Percentiles rank a stretch among this genome's conserved stretches.
phyloP scores from a whole-genome alignment of 2,888 invertebrate species.

The Tipula lateralis region DNA sequence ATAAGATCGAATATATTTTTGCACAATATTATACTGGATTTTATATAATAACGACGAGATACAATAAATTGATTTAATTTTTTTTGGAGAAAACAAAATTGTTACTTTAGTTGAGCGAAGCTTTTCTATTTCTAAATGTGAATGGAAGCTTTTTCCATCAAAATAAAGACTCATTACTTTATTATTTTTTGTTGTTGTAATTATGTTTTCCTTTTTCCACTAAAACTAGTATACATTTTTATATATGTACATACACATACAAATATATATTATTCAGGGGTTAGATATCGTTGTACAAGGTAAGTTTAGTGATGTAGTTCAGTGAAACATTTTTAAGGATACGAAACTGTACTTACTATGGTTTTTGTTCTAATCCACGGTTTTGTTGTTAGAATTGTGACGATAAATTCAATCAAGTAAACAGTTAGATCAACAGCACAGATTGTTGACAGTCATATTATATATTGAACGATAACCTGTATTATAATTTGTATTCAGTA shows the following conservation, averaged over 20 bases:
- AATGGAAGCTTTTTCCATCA: neutral
- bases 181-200: neutral
- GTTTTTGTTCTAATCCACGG: too few relatives aligned
- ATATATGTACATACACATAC: neutral
- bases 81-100: neutral
- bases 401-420: too few relatives aligned
- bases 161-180: neutral
- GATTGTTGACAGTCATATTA: too few relatives aligned
- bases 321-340: neutral
- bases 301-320: too few relatives aligned
- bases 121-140: neutral
- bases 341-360: neutral
- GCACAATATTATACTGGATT: neutral
- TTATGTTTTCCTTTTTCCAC: neutral
- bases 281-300: neutral
- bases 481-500: too few relatives aligned
- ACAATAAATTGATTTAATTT: neutral
- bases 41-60: neutral
- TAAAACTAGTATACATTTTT: neutral
- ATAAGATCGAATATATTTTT: neutral
- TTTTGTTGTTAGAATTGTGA: too few relatives aligned
- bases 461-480: too few relatives aligned
- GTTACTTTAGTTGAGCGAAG: neutral
- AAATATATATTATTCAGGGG: neutral
- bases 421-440: too few relatives aligned